Base-by-base conservation (phyloP, 2,888 invertebrate species). In the Belgica antarctica region DNA sequence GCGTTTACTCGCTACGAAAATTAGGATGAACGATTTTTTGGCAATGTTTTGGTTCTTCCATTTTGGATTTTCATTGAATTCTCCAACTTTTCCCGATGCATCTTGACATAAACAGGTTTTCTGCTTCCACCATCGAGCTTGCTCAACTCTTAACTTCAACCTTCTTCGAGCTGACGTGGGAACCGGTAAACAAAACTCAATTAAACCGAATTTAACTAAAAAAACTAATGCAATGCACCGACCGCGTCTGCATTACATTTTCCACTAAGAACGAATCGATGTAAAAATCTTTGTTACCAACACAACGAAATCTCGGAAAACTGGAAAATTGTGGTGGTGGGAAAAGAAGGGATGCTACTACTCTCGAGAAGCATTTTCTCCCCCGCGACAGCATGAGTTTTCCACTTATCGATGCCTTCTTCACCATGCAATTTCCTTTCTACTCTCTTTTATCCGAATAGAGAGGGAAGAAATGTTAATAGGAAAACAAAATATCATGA, bases 391-490 rank as follows among this genome's bases (percentile, higher is more conserved):
- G 12, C 5, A 15, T 46, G 4, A 3, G 24, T 10, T 15, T 24
- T 52, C 22, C 8, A 3, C 52, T 52, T 19, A 24, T n/a, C 31
- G 17, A 36, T 41, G 24, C 25, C 61, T 61, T 52, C 31, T 28
- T 28, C 15, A 12, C 8, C 8, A 59, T 22, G 22, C 24, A 59
- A 15, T 61, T 61, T 61, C 17, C 61, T 27, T 31, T 61, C 17
- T 61, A 15, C 27, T 28, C 15, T 61, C n/a, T 12, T 61, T n/a
- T 27, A 12, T 28, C 5, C 34, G 31, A 34, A 46, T 12, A 46
- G 63, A 65, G 41, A 65, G 41, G 63, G 63, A 41, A 65, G 46
- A 65, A 25, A 46, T 25, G 7, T 19, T 36, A 65, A 46, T 65
- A 65, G 65, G 46, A 46, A 22, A 65, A 15, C 65, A 62, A 59